A percentile compares a stretch with the other conserved stretches of the same genome.
These are phyloP conservation scores for Catalaphyllia jardinei DNA, from an alignment of 64 coral and sea anemone genomes.

Conservation along the genomic window DNA sequence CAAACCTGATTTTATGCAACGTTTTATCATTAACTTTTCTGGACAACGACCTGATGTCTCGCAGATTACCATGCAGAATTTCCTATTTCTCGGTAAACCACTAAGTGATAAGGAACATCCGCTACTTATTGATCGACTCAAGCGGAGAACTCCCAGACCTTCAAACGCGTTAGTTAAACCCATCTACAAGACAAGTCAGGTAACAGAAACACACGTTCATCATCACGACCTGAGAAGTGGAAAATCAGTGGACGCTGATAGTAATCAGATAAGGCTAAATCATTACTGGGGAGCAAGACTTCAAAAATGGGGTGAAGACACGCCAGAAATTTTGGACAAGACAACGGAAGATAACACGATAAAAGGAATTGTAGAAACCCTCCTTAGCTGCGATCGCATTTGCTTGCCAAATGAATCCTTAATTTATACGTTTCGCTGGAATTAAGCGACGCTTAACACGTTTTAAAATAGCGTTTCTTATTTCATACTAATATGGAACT, in stretches of 20 bases:
- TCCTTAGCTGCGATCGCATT: not conserved
- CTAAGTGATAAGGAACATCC: slow-evolving; percentile 38
- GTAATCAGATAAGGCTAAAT: slow-evolving; percentile 39
- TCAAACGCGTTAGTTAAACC: slow-evolving; percentile 81
- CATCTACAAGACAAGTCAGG: slow-evolving; percentile 59
- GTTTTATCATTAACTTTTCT: slow-evolving; percentile 49
- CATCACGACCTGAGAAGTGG: slow-evolving; percentile 50
- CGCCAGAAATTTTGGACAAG: slow-evolving; percentile 57
- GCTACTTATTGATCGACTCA: slow-evolving; percentile 65
- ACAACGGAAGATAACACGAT: slow-evolving; percentile 55
- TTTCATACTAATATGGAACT: not conserved
- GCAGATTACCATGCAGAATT: slow-evolving; percentile 81
- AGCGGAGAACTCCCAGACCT: slow-evolving; percentile 51
- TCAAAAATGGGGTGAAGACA: slow-evolving; percentile 79
- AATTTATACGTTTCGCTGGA: slow-evolving; percentile 38
- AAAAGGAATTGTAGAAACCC: slow-evolving; percentile 5
- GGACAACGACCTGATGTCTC: slow-evolving; percentile 33
- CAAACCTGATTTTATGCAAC: slow-evolving; percentile 65
- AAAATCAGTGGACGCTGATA: not conserved
- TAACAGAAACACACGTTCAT: slow-evolving; percentile 50
- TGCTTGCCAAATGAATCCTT: slow-evolving; percentile 16
- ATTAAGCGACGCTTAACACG: not conserved
- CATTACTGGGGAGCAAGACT: slow-evolving; percentile 84
- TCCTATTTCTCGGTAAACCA: slow-evolving; percentile 84
- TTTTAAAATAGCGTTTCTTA: not conserved